Evolutionary conservation across 2,888 invertebrate species (phyloP), one percentile per base, ranked within the genome.

Genomic region (Griposia aprilina): DNA sequence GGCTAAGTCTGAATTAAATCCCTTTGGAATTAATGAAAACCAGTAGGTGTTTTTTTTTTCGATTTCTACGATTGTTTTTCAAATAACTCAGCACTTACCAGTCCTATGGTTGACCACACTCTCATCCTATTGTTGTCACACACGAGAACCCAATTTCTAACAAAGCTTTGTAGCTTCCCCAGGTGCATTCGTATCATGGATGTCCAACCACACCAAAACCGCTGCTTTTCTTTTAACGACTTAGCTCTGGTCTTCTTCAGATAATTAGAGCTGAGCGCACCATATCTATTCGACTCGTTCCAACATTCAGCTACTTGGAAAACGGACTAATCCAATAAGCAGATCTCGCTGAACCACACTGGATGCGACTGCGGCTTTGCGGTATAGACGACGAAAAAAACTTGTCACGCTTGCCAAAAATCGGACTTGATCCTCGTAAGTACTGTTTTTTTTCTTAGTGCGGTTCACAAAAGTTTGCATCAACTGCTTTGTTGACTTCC

Each of bases 321-420:
- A 73, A 45, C 13, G 2, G 7, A 23, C 23, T 67, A 60, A 60
- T 60, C 59, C 52, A 60, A 66, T 3, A 73, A 60, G 26, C 60
- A 66, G 36, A 79, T 73, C 20, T n/a, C 23, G 66, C 59, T 67
- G 45, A 79, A 60, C 23, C 26, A 20, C 36, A 52, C 17, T 66
- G 36, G 8, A 26, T 52, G 30, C 41, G 15, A 55, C 30, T 66
- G 48, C 23, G 52, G 80, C 45, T 67, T 66, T 80, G 80, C 36
- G 55, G 59, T 60, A 45, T 4, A 60, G 13, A 66, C 52, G 6
- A 52, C 50, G n/a, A 60, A 60, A 80, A 79, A 71, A 67, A 36
- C 45, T 72, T 52, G 30, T 59, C 52, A 66, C 59, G 52, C 13
- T 80, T 73, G 59, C 59, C 59, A 66, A 80, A 65, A 59, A 52